phyloP scores from a whole-genome alignment of 1,140 invertebrate genomes.

The Coptotermes formosanus region DNA sequence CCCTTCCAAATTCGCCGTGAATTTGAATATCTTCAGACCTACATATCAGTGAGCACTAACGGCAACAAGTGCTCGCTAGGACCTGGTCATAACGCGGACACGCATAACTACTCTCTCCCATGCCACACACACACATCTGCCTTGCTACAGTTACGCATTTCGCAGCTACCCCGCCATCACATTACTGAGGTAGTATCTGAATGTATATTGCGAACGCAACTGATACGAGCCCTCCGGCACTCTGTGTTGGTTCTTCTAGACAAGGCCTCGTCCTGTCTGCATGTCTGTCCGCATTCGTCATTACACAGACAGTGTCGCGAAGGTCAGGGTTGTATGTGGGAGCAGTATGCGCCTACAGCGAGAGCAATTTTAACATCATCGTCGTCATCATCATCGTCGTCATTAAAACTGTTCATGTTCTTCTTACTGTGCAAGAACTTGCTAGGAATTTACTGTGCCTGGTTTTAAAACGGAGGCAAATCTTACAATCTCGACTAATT shows the following conservation, averaged over 20 bases:
- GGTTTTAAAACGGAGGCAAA: no score
- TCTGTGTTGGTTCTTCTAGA: neutral
- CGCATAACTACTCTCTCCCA: no score
- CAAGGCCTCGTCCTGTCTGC: conserved; percentile 2
- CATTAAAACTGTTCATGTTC: neutral
- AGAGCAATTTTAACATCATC: neutral
- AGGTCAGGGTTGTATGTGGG: conserved; percentile 9
- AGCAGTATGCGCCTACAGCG: neutral
- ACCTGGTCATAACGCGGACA: no score
- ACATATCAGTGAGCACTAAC: no score
- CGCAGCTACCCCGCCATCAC: neutral
- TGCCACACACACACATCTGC: neutral
- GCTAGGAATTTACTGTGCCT: no score
- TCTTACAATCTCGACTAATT: no score
- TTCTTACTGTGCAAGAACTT: neutral
- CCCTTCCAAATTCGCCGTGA: no score
- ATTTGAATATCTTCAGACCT: no score
- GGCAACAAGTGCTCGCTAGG: no score
- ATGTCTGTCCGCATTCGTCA: neutral
- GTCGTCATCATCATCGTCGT: neutral
- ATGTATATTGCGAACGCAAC: neutral
- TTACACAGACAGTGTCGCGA: neutral
- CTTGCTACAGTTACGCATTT: neutral
- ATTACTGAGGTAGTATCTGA: neutral
- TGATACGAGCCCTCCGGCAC: neutral